Evolutionary conservation across 2,113 vertebrate species (phyloP), one percentile per base, ranked within the genome.

Genomic region (Phycodurus eques): DNA sequence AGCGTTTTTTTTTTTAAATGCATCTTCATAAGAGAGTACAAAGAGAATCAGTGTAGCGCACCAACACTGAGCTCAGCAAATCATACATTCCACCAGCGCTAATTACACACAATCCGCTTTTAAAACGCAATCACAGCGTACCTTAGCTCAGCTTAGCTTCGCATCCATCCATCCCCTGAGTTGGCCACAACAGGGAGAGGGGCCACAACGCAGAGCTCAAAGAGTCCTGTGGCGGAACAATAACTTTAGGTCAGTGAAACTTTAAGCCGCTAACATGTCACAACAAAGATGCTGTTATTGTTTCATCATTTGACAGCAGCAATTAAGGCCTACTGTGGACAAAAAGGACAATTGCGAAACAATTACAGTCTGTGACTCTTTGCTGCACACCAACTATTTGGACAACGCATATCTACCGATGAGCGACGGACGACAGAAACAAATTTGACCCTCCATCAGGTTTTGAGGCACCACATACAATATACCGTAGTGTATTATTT

Each of bases 121-220:
- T 53, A 43, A 68, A 20, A 62, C 13, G 67, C 60, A 35, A 62
- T 72, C 53, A 73, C 87, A 86, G 65, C 9, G 11, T 85, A 89
- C 92, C 91, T 89, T 39, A 44, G 61, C 60, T 71, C 71, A 8
- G 43, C n/a, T 46, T 43, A 42, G 61, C n/a, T 56, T 22, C 8
- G 59, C 57, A 60, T 60, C 27, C n/a, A 46, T 65, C 39, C 12
- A 46, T 4, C 63, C 43, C 17, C 5, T 15, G 63, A 44, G 63
- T 4, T 12, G 43, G 43, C 22, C n/a, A 27, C 63, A 15, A 2
- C n/a, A 2, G 2, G 20, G 1, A 43, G 39, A 4, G 9, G 39
- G 19, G 5, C 10, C 33, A 12, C 15, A 10, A 10, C 60, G 20
- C 14, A n/a, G 51, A 54, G 51, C 14, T 17, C 49, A 17, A 51